A percentile compares a stretch with the other conserved stretches of the same genome.
Conservation (phyloP, 2,797 vertebrate species). For the Melanotaenia trifasciata region DNA sequence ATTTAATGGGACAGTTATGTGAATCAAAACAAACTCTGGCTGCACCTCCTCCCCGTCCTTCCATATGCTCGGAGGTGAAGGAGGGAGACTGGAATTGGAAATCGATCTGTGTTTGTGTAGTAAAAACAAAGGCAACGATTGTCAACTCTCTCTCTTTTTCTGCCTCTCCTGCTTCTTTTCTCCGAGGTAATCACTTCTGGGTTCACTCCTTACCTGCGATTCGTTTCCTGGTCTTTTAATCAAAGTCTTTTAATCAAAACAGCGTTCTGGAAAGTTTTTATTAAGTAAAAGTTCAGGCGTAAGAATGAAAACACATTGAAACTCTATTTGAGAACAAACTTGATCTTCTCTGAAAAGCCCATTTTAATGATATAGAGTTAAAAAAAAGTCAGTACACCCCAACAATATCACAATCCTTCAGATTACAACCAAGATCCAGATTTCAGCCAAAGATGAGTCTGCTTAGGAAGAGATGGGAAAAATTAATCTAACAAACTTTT, state of each 20-base stretch:
- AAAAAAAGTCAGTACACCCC: no score
- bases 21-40: slow-evolving; percentile 52
- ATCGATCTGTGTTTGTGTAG: slow-evolving; percentile 60
- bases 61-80: slow-evolving; percentile 12
- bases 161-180: not conserved
- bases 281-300: not conserved
- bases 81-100: slow-evolving; percentile 43
- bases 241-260: not conserved
- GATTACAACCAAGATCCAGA: no score
- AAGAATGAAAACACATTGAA: no score
- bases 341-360: no score
- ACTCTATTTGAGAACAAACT: no score
- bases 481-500: no score
- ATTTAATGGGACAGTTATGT: slow-evolving; percentile 55
- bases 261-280: not conserved
- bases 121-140: slow-evolving; percentile 22
- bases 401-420: no score
- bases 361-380: no score
- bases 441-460: no score
- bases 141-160: slow-evolving; percentile 8
- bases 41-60: not conserved
- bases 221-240: not conserved
- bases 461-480: no score
- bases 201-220: not conserved
- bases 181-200: slow-evolving; percentile 12